phyloP scores from a whole-genome alignment of 2,797 vertebrate species.

The Simalia tracyae region DNA sequence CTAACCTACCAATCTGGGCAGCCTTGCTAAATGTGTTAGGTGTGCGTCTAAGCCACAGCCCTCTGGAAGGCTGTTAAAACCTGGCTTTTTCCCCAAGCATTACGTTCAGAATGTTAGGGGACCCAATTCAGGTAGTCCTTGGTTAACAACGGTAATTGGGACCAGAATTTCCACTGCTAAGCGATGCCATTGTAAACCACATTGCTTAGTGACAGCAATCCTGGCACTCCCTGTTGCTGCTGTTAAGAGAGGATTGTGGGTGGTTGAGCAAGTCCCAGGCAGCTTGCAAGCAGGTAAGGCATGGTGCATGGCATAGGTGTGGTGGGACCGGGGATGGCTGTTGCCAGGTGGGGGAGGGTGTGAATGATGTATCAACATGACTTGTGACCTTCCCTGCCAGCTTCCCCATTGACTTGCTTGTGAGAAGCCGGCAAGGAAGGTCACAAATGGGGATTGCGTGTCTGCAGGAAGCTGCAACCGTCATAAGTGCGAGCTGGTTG shows the following conservation, averaged over 20 bases:
- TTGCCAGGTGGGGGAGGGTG: neutral
- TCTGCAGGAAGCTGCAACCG: no score
- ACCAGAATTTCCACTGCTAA: neutral
- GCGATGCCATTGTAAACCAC: neutral
- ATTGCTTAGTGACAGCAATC: neutral
- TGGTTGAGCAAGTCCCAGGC: neutral
- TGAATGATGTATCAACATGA: neutral
- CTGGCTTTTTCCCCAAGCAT: neutral
- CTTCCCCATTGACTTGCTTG: neutral
- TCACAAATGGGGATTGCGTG: neutral
- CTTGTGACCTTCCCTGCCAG: neutral
- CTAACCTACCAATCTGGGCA: slow-evolving; percentile 8
- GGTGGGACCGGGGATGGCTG: neutral
- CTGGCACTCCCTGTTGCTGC: neutral
- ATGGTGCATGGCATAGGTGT: neutral
- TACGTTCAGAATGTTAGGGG: neutral
- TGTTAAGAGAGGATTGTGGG: neutral
- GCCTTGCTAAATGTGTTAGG: neutral
- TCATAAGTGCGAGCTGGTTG: neutral
- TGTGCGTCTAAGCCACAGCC: neutral
- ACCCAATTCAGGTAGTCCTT: neutral
- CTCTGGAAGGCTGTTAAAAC: neutral
- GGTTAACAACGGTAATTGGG: neutral
- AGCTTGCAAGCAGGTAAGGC: neutral
- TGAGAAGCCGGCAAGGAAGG: neutral